A percentile compares a stretch with the other conserved stretches of the same genome.
phyloP scores from a whole-genome alignment of 2,113 vertebrate species.

The Callorhinus ursinus region DNA sequence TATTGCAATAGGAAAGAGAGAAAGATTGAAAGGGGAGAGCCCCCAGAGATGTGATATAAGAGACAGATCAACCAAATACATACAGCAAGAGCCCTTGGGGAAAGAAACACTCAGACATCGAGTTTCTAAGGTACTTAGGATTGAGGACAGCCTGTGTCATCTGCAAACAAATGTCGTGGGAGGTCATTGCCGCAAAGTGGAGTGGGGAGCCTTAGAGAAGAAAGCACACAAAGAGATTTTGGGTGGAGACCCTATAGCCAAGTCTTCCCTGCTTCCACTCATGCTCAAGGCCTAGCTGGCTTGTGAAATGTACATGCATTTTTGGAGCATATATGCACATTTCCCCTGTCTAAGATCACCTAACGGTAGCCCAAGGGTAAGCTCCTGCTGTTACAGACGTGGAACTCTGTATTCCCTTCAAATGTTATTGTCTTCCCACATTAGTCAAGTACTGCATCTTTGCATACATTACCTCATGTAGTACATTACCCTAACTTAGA shows the following conservation, averaged over 20 bases:
- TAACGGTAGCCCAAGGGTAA: neutral
- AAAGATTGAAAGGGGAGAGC: neutral
- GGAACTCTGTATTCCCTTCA: neutral
- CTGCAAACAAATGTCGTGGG: neutral
- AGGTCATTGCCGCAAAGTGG: neutral
- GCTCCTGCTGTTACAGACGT: neutral
- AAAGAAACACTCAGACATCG: neutral
- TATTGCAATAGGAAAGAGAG: neutral
- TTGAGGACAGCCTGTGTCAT: neutral
- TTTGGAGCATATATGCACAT: too few relatives aligned
- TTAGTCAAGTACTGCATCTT: neutral
- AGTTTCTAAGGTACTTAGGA: neutral
- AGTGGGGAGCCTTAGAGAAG: neutral
- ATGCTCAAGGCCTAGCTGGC: neutral
- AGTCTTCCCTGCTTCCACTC: neutral
- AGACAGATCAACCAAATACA: neutral
- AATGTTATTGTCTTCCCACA: neutral
- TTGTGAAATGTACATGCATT: neutral
- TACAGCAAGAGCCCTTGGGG: neutral
- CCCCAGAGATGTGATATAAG: too few relatives aligned
- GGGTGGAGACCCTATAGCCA: neutral
- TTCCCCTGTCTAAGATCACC: rapidly evolving
- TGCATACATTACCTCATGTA: neutral
- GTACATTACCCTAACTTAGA: neutral
- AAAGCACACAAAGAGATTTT: neutral